These are phyloP conservation scores for Acanthopleura granulata DNA, from an alignment of 2,888 invertebrate genomes.

Conservation along the genomic window DNA sequence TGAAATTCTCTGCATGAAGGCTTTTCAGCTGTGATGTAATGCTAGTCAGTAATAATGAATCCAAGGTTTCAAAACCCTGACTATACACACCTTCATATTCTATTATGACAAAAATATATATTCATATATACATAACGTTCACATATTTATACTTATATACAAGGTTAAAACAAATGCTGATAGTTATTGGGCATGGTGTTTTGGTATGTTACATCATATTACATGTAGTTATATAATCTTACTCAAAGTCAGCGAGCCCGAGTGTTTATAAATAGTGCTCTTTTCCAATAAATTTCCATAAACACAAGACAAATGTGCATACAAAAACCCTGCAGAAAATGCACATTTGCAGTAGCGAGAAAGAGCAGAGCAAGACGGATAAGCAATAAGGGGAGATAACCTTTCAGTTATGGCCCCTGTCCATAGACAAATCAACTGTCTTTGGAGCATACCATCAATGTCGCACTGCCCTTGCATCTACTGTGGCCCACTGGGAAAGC, in stretches of 20 bases:
- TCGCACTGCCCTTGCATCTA: slow-evolving; percentile 61
- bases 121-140: slow-evolving; percentile 1
- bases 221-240: background rate
- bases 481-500: slow-evolving; percentile 53
- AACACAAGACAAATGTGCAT: slow-evolving; percentile 83
- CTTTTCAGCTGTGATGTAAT: no score
- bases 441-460: background rate
- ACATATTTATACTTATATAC: background rate
- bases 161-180: no score
- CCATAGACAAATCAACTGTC: slow-evolving; percentile 3
- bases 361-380: slow-evolving; percentile 44
- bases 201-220: background rate
- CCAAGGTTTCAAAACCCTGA: no score
- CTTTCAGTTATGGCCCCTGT: slow-evolving; percentile 9
- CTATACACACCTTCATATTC: background rate
- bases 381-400: slow-evolving; percentile 3
- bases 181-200: no score
- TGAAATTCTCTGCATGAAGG: no score
- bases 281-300: slow-evolving; percentile 86
- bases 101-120: slow-evolving; percentile 6
- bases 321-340: slow-evolving; percentile 42
- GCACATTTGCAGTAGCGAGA: slow-evolving; percentile 60
- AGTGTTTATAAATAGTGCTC: slow-evolving; percentile 90
- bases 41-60: no score
- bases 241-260: slow-evolving; percentile 73